Evolutionary conservation across 2,113 vertebrate genomes (phyloP), one percentile per base, ranked within the genome.

Genomic region (Irena cyanogastra): DNA sequence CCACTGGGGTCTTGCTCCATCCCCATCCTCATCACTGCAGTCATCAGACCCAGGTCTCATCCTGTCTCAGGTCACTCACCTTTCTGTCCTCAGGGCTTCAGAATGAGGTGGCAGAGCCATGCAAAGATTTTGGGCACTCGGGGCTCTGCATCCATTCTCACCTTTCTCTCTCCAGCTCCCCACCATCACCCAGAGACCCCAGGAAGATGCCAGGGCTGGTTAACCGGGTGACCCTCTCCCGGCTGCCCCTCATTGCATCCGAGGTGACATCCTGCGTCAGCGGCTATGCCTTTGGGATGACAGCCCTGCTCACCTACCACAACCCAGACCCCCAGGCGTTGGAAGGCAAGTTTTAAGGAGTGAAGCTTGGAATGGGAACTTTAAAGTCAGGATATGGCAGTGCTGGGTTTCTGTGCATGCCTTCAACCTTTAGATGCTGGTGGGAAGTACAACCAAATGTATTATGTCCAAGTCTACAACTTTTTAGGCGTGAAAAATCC

Each of bases 251-350:
- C 95, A 98, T 98, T 0, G 90, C 98, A 0, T 99, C 99, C 0
- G 98, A 99, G 53, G 98, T 99, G 97, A 99, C 98, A 10, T 98
- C 99, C 49, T 99, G 98, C 1, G 98, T 99, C 97, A 98, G 98
- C 0, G 99, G 99, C 71, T 99, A 99, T 1, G 99, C 99, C 68
- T 97, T 99, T 21, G 99, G 99, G 45, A 98, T 99, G 97, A 99
- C 99, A 0, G 99, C 99, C 39, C 98, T 98, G 30, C 98, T 99
- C 96, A 99, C 98, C 74, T 99, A 99, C 66, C 98, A 98, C 97
- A 99, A 99, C 93, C 98, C 99, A 9, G 99, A 99, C 70, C 95
- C 98, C 59, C 99, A 99, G 79, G 98, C 98, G 23, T 98, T 99
- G 31, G 98, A 99, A 96, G 99, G 99, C 99, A 93, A 98, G 98